Evolutionary conservation across 2,888 invertebrate species (phyloP).

Genomic region (Drosophila koepferae): DNA sequence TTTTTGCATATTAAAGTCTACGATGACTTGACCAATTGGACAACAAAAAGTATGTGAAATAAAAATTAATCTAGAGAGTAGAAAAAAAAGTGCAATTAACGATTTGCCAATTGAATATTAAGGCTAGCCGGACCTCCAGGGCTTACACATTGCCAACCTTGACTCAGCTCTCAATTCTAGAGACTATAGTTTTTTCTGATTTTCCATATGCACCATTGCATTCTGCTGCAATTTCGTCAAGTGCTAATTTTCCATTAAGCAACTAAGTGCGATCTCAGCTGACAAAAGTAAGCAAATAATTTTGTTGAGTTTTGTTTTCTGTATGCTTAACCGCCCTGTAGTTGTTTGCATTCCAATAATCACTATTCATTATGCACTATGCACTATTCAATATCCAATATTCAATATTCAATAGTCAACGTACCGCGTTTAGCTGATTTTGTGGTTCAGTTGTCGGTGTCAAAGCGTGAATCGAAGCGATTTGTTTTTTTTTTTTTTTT

Average conservation of each 20-base stretch:
- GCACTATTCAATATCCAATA: neutral
- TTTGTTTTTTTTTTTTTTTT: neutral
- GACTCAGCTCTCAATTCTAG: conserved; percentile 25
- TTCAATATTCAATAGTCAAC: conserved; percentile 2
- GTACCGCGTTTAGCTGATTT: conserved; percentile 6
- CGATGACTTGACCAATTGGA: conserved; percentile 38
- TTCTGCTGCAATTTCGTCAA: conserved; percentile 30
- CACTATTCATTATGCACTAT: conserved; percentile 5
- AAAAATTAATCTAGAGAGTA: neutral
- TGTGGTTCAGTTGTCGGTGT: conserved; percentile 6
- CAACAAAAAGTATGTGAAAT: neutral
- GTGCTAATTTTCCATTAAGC: conserved; percentile 51
- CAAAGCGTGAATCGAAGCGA: neutral
- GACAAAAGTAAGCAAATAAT: conserved; percentile 9
- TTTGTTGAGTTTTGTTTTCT: neutral
- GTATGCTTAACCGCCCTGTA: conserved; percentile 20
- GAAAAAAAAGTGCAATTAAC: conserved; percentile 48
- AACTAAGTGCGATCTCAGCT: conserved; percentile 19
- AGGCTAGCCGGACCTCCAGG: neutral
- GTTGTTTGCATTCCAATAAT: conserved; percentile 30
- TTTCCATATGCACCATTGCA: conserved; percentile 34
- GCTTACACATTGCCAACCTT: conserved; percentile 29
- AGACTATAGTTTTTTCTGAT: neutral
- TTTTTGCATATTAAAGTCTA: conserved; percentile 25
- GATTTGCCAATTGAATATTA: conserved; percentile 10